Evolutionary conservation across 2,113 vertebrate species (phyloP).

Genomic region (Calyptommatus sinebrachiatus): DNA sequence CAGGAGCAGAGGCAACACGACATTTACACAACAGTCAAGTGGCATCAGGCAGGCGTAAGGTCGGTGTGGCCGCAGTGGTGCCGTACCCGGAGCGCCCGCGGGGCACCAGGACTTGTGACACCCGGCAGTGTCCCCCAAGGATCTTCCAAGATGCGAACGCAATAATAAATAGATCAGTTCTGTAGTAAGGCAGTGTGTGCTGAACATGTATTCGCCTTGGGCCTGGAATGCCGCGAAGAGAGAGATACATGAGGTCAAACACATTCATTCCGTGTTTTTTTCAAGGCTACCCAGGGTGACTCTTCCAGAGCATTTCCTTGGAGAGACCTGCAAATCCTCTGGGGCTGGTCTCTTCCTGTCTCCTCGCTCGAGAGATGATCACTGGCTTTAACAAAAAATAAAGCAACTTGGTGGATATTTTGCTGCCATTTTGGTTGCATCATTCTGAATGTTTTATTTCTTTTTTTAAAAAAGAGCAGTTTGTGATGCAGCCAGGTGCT

Average conservation of each 20-base stretch:
- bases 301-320: slow-evolving; percentile 76
- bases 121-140: slow-evolving; percentile 69
- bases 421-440: slow-evolving; percentile 65
- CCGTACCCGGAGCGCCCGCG: slow-evolving; percentile 65
- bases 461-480: slow-evolving; percentile 58
- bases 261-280: slow-evolving; percentile 80
- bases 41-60: too few species aligned
- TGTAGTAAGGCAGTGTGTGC: slow-evolving; percentile 88
- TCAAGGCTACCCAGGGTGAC: slow-evolving; percentile 90
- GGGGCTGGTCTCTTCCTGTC: slow-evolving; percentile 67
- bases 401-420: slow-evolving; percentile 64
- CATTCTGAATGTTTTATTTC: slow-evolving; percentile 68
- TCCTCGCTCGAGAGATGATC: slow-evolving; percentile 73
- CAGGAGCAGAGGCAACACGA: slow-evolving; percentile 60
- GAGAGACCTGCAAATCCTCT: slow-evolving; percentile 76
- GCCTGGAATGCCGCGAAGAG: slow-evolving; percentile 74
- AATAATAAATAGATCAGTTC: slow-evolving; percentile 92
- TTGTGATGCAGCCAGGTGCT: slow-evolving; percentile 72
- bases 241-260: slow-evolving; percentile 80
- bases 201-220: slow-evolving; percentile 86
- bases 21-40: slow-evolving; percentile 50
- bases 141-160: slow-evolving; percentile 73
- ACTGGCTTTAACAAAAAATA: slow-evolving; percentile 76
- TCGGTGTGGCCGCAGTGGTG: too few species aligned
- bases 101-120: slow-evolving; percentile 56